phyloP scores from a whole-genome alignment of 2,888 invertebrate genomes.

The Lottia scabra region DNA sequence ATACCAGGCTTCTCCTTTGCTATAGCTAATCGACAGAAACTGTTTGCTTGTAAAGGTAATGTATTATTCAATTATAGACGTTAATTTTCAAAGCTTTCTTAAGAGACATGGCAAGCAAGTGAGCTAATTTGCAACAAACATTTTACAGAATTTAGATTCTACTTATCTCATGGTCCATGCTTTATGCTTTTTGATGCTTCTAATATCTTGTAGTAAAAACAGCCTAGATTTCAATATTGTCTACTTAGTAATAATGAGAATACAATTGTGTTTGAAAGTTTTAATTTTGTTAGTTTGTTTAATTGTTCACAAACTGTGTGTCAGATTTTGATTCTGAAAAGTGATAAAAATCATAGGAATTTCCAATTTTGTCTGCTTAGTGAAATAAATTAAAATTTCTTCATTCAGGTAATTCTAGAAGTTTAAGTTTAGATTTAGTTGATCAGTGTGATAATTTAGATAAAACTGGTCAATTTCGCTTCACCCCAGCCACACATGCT shows the following conservation, averaged over 20 bases:
- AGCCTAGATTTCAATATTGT: too few relatives aligned
- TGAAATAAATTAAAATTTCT: neutral
- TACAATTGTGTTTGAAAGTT: too few relatives aligned
- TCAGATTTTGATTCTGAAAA: too few relatives aligned
- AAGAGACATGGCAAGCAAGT: neutral
- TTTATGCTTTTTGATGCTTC: neutral
- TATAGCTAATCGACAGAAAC: slow-evolving; percentile 62
- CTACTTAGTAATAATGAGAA: too few relatives aligned
- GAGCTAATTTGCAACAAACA: neutral
- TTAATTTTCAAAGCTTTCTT: too few relatives aligned
- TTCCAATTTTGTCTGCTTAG: too few relatives aligned
- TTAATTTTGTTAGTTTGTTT: too few relatives aligned
- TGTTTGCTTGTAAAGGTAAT: slow-evolving; percentile 68
- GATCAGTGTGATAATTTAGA: slow-evolving; percentile 70
- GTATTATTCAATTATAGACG: too few relatives aligned
- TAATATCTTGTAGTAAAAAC: too few relatives aligned
- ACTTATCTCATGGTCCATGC: neutral
- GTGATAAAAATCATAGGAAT: too few relatives aligned
- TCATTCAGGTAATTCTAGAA: slow-evolving; percentile 64
- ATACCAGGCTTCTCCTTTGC: slow-evolving; percentile 71
- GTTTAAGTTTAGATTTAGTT: slow-evolving; percentile 69
- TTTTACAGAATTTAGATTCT: neutral
- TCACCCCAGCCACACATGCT: slow-evolving; percentile 72
- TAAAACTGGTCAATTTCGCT: slow-evolving; percentile 70
- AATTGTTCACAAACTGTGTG: too few relatives aligned